A percentile compares a stretch with the other conserved stretches of the same genome.
Conservation (phyloP, 2,888 invertebrate species). For the Cephus nigrinus region DNA sequence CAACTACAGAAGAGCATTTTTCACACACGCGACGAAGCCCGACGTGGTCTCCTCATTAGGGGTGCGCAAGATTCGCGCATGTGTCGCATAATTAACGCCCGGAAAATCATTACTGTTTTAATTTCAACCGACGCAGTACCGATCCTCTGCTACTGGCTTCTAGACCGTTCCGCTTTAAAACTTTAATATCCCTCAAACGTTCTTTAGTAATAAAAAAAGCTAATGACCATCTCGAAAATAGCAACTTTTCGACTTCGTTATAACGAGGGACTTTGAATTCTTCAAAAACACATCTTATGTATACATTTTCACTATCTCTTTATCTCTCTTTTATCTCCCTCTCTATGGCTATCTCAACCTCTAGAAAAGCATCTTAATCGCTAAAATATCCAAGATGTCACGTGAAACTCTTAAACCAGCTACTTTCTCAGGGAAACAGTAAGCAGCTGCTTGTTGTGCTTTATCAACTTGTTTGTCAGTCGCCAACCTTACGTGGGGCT, state of each 20-base stretch:
- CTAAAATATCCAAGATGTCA: not conserved
- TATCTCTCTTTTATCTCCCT: not conserved
- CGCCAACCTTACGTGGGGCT: not conserved
- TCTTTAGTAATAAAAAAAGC: not conserved
- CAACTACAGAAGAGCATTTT: slow-evolving; percentile 15
- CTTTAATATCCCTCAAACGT: not conserved
- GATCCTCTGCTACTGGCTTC: not conserved
- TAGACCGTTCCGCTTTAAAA: not conserved
- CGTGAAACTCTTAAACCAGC: not conserved
- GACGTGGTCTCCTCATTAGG: slow-evolving; percentile 26
- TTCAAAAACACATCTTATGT: not conserved
- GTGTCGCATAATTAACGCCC: slow-evolving; percentile 35
- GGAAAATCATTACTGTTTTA: slow-evolving; percentile 36
- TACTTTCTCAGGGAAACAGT: not conserved
- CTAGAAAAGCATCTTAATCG: not conserved
- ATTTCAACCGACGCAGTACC: slow-evolving; percentile 19
- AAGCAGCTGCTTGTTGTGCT: not conserved
- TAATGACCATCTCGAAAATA: not conserved
- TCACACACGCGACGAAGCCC: slow-evolving; percentile 11
- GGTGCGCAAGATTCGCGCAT: slow-evolving; percentile 25
- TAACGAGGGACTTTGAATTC: not conserved
- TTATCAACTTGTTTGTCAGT: not conserved
- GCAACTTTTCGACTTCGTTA: not conserved
- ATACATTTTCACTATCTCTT: not conserved
- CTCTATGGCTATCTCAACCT: not conserved